Evolutionary conservation across 2,888 invertebrate species (phyloP).

Genomic region (Tipula confusa): DNA sequence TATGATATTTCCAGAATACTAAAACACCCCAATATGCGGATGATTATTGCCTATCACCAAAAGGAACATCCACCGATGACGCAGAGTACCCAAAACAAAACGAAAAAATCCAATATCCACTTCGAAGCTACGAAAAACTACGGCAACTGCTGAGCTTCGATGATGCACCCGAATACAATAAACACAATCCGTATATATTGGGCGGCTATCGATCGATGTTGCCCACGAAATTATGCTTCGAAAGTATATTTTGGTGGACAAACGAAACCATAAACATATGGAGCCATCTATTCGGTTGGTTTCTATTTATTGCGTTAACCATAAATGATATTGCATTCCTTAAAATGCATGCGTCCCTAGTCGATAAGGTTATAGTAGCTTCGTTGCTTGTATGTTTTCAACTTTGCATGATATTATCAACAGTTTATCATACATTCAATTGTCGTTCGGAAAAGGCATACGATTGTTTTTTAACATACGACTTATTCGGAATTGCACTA

Average conservation of each 20-base stretch:
- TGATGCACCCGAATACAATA: slow-evolving; percentile 74
- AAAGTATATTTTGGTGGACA: slow-evolving; percentile 94
- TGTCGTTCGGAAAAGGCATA: slow-evolving; percentile 85
- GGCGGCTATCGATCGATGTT: slow-evolving; percentile 81
- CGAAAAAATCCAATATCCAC: background rate
- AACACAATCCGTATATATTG: slow-evolving; percentile 81
- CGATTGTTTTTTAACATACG: slow-evolving; percentile 80
- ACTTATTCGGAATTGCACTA: slow-evolving; percentile 88
- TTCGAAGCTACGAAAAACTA: slow-evolving; percentile 38
- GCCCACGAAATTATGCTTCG: slow-evolving; percentile 76
- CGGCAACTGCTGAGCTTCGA: slow-evolving; percentile 49
- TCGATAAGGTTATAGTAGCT: slow-evolving; percentile 82
- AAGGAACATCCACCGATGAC: background rate
- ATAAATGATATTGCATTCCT: slow-evolving; percentile 77
- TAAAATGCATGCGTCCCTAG: slow-evolving; percentile 69
- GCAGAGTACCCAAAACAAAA: background rate
- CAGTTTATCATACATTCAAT: slow-evolving; percentile 90
- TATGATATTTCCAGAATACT: background rate
- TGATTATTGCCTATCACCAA: background rate
- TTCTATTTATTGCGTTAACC: slow-evolving; percentile 76
- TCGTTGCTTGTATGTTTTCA: slow-evolving; percentile 81
- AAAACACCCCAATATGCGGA: background rate
- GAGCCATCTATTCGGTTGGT: slow-evolving; percentile 88
- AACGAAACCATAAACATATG: slow-evolving; percentile 97
- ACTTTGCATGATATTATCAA: slow-evolving; percentile 91